A percentile compares a stretch with the other conserved stretches of the same genome.
These are phyloP conservation scores for Drosophila tristis DNA, from an alignment of 1,140 invertebrate species.

Conservation along the genomic window DNA sequence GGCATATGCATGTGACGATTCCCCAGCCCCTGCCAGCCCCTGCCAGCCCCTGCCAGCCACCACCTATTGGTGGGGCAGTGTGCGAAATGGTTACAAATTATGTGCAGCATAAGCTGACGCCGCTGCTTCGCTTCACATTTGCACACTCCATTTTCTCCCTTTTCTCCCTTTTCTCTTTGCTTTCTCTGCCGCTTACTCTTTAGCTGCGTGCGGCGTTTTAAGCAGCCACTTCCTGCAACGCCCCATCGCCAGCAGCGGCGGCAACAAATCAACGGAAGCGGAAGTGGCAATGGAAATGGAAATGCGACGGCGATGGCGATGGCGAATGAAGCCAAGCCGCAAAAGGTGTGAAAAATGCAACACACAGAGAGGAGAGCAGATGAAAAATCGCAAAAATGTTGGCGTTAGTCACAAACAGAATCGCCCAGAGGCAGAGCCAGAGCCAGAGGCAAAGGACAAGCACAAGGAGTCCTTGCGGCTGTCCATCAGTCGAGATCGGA, in stretches of 20 bases:
- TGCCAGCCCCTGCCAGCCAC: not conserved
- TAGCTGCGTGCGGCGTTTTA: constrained; percentile 70
- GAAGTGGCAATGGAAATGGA: constrained; percentile 81
- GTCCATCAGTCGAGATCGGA: constrained; percentile 3
- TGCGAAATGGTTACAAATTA: constrained; percentile 80
- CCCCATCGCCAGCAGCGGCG: constrained; percentile 31
- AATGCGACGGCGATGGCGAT: constrained; percentile 70
- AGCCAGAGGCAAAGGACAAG: not conserved
- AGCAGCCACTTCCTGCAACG: constrained; percentile 75
- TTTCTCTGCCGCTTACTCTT: constrained; percentile 37
- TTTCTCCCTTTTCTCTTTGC: not conserved
- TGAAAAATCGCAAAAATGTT: constrained; percentile 66
- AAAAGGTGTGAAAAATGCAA: constrained; percentile 61
- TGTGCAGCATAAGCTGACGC: constrained; percentile 62
- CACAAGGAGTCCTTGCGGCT: not conserved
- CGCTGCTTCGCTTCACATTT: not conserved
- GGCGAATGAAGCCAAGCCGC: constrained; percentile 66
- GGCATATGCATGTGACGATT: not conserved
- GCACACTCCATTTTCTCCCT: not conserved
- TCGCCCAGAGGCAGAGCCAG: constrained; percentile 17
- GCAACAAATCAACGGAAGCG: constrained; percentile 80
- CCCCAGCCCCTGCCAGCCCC: not conserved
- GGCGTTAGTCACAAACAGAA: constrained; percentile 47
- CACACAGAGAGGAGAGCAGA: constrained; percentile 18
- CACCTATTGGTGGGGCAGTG: constrained; percentile 25